These are phyloP conservation scores for Aphaenogaster rudis DNA, from an alignment of 1,140 invertebrate species.

Conservation along the genomic window DNA sequence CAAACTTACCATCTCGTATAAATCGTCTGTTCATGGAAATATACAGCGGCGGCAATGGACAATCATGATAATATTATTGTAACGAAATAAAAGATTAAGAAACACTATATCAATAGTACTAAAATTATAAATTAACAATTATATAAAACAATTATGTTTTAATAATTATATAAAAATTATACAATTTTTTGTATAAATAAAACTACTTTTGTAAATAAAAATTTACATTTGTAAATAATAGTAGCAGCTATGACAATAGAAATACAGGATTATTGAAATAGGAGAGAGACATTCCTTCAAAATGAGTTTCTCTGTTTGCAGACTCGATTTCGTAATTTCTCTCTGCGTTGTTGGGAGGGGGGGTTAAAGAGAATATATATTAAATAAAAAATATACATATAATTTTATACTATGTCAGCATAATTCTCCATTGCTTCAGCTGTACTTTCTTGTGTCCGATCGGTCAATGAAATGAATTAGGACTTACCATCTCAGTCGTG, in stretches of 20 bases:
- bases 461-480: conserved; percentile 44
- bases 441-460: conserved; percentile 58
- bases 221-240: background rate
- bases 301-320: background rate
- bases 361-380: background rate
- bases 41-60: conserved; percentile 10
- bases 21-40: conserved; percentile 51
- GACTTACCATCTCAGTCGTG: conserved; percentile 93
- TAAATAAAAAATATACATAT: background rate
- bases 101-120: background rate
- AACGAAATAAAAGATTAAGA: background rate
- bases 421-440: conserved; percentile 7
- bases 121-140: conserved; percentile 2
- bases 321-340: background rate
- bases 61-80: conserved; percentile 12
- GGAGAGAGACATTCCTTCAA: background rate
- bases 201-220: background rate
- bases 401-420: background rate
- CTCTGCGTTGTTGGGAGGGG: background rate
- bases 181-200: background rate
- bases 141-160: too few species aligned
- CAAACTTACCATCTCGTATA: conserved; percentile 66
- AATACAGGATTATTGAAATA: background rate
- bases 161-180: too few species aligned
- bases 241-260: background rate